Evolutionary conservation across 2,797 vertebrate species (phyloP).

Genomic region (Pipistrellus pygmaeus): DNA sequence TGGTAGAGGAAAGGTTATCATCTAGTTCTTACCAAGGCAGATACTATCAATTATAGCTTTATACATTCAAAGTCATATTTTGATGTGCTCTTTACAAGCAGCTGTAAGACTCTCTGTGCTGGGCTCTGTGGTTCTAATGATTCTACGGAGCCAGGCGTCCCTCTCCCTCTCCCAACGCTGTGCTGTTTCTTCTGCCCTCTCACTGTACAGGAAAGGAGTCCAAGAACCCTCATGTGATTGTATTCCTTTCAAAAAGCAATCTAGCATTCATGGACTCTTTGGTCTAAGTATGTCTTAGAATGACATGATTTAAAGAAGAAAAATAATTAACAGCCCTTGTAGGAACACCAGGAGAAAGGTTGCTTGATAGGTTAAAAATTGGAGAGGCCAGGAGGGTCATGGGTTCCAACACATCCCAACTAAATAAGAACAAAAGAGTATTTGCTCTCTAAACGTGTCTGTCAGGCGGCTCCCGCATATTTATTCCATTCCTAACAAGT

Average conservation of each 20-base stretch:
- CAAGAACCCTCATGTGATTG: background rate
- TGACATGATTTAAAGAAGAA: conserved; percentile 1
- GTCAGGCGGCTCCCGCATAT: background rate
- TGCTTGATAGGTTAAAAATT: conserved; percentile 7
- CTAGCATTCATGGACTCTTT: background rate
- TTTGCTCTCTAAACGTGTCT: background rate
- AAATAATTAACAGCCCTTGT: background rate
- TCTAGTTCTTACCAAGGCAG: background rate
- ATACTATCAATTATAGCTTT: background rate
- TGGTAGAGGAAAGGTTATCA: background rate
- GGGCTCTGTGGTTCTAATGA: background rate
- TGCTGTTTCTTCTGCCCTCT: background rate
- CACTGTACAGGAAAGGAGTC: background rate
- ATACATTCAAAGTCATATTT: background rate
- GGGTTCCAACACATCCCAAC: background rate
- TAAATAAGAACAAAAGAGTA: conserved; percentile 18
- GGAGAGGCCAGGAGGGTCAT: background rate
- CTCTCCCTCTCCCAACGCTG: background rate
- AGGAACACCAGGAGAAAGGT: background rate
- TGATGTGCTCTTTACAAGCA: conserved; percentile 15
- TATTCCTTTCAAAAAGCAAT: background rate
- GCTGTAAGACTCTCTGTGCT: background rate
- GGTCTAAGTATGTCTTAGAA: background rate
- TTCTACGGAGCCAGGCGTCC: background rate
- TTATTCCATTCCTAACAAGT: conserved; percentile 29